These are phyloP conservation scores for Alosa alosa DNA, from an alignment of 2,113 vertebrate species.

Conservation along the genomic window DNA sequence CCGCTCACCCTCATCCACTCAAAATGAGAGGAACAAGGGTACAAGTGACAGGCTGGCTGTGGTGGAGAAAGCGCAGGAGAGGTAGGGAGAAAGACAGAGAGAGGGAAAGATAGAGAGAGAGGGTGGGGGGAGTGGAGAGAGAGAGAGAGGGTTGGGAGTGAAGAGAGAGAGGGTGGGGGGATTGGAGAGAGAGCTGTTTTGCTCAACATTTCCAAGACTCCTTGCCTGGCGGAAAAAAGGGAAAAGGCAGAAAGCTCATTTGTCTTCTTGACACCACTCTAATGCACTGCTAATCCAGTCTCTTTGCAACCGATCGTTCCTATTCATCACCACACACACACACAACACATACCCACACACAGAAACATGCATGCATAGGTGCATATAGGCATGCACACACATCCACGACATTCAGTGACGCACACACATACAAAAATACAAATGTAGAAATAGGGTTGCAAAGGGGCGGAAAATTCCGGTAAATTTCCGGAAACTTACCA, in stretches of 20 bases:
- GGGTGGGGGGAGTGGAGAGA: not conserved
- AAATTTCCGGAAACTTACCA: no score
- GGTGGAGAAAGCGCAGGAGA: not conserved
- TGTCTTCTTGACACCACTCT: constrained; percentile 67
- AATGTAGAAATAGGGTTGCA: no score
- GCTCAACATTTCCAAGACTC: constrained; percentile 47
- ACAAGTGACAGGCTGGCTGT: not conserved
- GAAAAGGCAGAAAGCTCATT: constrained; percentile 49
- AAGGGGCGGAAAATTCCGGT: no score
- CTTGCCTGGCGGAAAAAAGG: constrained; percentile 45
- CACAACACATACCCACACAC: not conserved
- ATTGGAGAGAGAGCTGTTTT: constrained; percentile 39
- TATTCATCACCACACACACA: constrained; percentile 25
- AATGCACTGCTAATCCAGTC: constrained; percentile 65
- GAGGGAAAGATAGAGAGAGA: no score
- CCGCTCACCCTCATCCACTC: not conserved
- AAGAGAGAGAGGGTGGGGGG: not conserved
- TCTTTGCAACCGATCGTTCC: not conserved
- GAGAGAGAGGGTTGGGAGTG: not conserved
- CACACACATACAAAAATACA: not conserved
- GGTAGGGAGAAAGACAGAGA: not conserved
- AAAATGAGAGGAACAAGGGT: not conserved
- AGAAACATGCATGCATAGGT: not conserved
- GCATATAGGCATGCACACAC: not conserved
- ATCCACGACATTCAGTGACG: not conserved